A percentile compares a stretch with the other conserved stretches of the same genome.
Evolutionary conservation across 2,797 vertebrate species (phyloP).

Genomic region (Amphiprion clarkii): DNA sequence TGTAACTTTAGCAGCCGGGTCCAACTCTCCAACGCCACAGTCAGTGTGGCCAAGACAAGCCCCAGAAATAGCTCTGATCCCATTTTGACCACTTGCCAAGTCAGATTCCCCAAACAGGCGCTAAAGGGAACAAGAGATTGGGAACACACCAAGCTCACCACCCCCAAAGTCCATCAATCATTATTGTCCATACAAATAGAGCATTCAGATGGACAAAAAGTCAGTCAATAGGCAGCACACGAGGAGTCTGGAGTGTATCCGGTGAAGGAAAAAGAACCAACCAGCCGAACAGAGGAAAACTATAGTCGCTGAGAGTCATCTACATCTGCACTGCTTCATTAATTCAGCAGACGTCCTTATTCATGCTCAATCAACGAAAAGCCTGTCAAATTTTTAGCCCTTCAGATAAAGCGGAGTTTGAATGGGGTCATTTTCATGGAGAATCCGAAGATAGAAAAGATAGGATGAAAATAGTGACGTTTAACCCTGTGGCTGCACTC

Average conservation of each 20-base stretch:
- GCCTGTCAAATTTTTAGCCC: conserved; percentile 58
- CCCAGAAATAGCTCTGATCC: conserved; percentile 76
- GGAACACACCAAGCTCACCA: conserved; percentile 59
- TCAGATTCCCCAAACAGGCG: conserved; percentile 71
- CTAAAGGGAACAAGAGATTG: conserved; percentile 72
- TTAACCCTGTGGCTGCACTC: conserved; percentile 9
- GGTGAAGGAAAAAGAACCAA: conserved; percentile 72
- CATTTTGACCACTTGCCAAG: conserved; percentile 65
- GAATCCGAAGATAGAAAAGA: conserved; percentile 28
- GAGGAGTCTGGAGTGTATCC: conserved; percentile 83
- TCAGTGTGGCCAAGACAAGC: conserved; percentile 74
- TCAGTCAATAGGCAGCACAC: conserved; percentile 80
- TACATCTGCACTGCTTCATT: conserved; percentile 78
- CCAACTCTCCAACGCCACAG: conserved; percentile 52
- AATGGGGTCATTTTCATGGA: conserved; percentile 29
- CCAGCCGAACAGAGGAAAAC: conserved; percentile 72
- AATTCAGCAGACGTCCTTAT: conserved; percentile 74
- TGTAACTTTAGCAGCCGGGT: conserved; percentile 70
- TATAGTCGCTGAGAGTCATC: conserved; percentile 67
- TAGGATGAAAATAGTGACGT: conserved; percentile 19
- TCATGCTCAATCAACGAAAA: conserved; percentile 62
- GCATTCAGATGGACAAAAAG: conserved; percentile 82
- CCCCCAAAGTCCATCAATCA: conserved; percentile 82
- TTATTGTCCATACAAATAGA: conserved; percentile 80
- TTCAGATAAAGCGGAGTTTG: conserved; percentile 55